Evolutionary conservation across 1,140 invertebrate genomes (phyloP), one percentile per base, ranked within the genome.

Genomic region (Drosophila hydei): DNA sequence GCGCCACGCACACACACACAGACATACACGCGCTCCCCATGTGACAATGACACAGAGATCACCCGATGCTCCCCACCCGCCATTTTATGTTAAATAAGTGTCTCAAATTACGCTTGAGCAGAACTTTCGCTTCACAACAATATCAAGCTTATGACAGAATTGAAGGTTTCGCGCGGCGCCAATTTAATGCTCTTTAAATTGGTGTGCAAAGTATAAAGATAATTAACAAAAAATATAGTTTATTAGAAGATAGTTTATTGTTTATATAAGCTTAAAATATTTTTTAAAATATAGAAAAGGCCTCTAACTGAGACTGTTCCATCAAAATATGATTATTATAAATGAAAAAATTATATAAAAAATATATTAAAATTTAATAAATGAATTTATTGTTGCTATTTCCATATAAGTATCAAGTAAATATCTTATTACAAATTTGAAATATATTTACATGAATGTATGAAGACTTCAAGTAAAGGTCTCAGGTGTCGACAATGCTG

Each of bases 11-110:
- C 52, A 16, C 11, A 48, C 50, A 36, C n/a, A 77, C 8, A 21
- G 61, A 68, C 16, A 16, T 11, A 40, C 60, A 25, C 51, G 19
- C 48, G 11, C 27, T 58, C 40, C 45, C 51, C 27, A 56, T 72
- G 73, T 70, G 80, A 85, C 80, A 84, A 63, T 61, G 80, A 65
- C 72, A 84, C 64, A 76, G 80, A 61, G 80, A 61, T 72, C 52
- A 36, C 54, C 55, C 33, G 63, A 14, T 33, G 43, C n/a, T 51
- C 43, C 70, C 68, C 52, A 36, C 42, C 33, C 38, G 23, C 19
- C 51, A 45, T 60, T 69, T 48, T 62, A 73, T 85, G 79, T 78
- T 81, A 60, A 75, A 84, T 70, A 65, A 67, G 40, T 54, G 58
- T 75, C 73, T 84, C 80, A 61, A 87, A 80, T 84, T 84, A 87